A percentile compares a stretch with the other conserved stretches of the same genome.
phyloP scores from a whole-genome alignment of 1,140 invertebrate genomes.

The Holotrichia oblita region DNA sequence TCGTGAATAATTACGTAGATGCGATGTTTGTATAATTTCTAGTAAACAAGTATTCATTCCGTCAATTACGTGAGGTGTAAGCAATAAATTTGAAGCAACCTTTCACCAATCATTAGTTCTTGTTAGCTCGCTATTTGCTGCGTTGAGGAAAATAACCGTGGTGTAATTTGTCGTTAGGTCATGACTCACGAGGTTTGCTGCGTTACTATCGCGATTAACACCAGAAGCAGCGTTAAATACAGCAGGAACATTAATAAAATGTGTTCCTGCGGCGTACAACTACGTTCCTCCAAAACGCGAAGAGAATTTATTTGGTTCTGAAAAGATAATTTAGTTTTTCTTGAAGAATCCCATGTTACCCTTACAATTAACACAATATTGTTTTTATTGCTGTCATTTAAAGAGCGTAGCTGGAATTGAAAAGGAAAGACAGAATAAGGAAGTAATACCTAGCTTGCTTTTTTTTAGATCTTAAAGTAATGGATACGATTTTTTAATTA shows the following conservation, averaged over 20 bases:
- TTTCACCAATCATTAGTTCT: conserved; percentile 12
- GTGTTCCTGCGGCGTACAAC: neutral
- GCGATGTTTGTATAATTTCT: neutral
- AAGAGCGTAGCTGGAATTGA: no score
- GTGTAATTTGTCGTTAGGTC: neutral
- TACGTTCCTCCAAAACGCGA: neutral
- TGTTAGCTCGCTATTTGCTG: neutral
- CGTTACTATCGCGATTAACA: neutral
- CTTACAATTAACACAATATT: no score
- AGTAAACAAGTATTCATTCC: neutral
- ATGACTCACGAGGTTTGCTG: neutral
- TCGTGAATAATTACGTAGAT: no score
- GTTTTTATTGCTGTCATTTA: no score
- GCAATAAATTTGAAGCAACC: neutral
- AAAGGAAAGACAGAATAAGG: no score
- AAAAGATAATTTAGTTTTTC: neutral
- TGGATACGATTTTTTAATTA: no score
- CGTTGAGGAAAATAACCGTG: neutral
- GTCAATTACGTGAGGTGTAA: neutral
- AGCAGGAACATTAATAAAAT: neutral
- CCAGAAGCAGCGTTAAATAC: neutral
- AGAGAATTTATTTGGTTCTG: neutral
- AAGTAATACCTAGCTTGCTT: no score
- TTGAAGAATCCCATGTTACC: neutral
- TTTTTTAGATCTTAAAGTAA: no score